Evolutionary conservation across 2,113 vertebrate species (phyloP).

Genomic region (Gambusia affinis): DNA sequence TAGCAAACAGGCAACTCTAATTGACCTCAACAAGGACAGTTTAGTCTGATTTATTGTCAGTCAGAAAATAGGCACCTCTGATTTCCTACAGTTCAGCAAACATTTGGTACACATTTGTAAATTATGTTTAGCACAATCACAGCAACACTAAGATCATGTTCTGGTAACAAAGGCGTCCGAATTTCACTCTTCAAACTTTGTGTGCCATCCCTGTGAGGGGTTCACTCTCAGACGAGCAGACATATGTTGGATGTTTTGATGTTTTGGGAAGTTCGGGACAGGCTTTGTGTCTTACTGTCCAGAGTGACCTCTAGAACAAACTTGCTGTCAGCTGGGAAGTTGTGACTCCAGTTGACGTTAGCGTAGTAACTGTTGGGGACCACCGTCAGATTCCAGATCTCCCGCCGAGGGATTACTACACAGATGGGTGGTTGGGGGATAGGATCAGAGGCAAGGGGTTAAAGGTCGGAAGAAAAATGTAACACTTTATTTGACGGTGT

Average conservation of each 20-base stretch:
- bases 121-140: neutral
- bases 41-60: neutral
- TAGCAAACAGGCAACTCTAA: no score
- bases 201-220: neutral
- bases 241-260: neutral
- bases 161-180: neutral
- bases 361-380: conserved; percentile 96
- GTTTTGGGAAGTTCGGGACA: neutral
- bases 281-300: conserved; percentile 91
- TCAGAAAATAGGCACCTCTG: neutral
- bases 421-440: conserved; percentile 65
- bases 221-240: neutral
- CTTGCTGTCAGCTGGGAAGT: conserved; percentile 89
- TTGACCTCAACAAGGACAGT: no score
- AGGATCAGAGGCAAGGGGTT: conserved; percentile 82
- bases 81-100: no score
- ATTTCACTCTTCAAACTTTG: neutral
- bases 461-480: neutral
- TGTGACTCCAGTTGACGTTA: conserved; percentile 98
- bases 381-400: conserved; percentile 96
- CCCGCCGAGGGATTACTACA: conserved; percentile 84
- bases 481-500: no score
- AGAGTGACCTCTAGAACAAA: conserved; percentile 97
- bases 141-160: neutral
- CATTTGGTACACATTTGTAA: neutral